phyloP scores from a whole-genome alignment of 2,113 vertebrate species.

The Calyptommatus sinebrachiatus region DNA sequence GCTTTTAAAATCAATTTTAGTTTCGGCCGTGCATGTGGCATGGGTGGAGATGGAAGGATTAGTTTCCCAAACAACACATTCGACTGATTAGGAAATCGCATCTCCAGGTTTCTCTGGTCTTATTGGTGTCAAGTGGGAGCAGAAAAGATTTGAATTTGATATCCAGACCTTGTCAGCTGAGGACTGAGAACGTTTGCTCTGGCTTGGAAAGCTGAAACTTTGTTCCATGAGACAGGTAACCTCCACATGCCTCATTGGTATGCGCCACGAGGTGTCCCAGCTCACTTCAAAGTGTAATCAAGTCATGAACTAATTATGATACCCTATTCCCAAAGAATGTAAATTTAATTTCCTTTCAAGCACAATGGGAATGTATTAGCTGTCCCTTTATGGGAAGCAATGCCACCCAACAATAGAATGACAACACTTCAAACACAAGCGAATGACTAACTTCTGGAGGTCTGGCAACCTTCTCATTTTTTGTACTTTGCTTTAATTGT shows the following conservation, averaged over 20 bases:
- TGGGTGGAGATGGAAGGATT: constrained; percentile 35
- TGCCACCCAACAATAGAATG: constrained; percentile 53
- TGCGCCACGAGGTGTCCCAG: constrained; percentile 42
- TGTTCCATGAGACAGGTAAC: constrained; percentile 53
- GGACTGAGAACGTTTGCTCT: constrained; percentile 45
- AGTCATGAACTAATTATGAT: constrained; percentile 70
- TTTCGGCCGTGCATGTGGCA: constrained; percentile 27
- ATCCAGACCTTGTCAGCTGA: constrained; percentile 24
- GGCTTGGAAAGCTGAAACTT: constrained; percentile 41
- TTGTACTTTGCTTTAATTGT: constrained; percentile 58
- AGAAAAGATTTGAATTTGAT: constrained; percentile 47
- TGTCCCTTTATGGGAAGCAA: constrained; percentile 52
- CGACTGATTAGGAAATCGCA: constrained; percentile 27
- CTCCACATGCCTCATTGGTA: constrained; percentile 59
- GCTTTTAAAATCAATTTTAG: constrained; percentile 44
- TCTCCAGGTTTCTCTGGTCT: constrained; percentile 40
- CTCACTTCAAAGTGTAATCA: constrained; percentile 72
- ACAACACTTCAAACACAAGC: constrained; percentile 53
- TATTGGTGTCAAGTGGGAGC: constrained; percentile 36
- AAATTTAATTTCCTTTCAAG: constrained; percentile 71
- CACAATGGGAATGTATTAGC: constrained; percentile 62
- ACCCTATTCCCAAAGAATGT: constrained; percentile 70
- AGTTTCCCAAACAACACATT: constrained; percentile 43
- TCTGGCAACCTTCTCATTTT: constrained; percentile 49
- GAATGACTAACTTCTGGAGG: constrained; percentile 53